Evolutionary conservation across 2,797 vertebrate genomes (phyloP).

Genomic region (Spinus pinus): DNA sequence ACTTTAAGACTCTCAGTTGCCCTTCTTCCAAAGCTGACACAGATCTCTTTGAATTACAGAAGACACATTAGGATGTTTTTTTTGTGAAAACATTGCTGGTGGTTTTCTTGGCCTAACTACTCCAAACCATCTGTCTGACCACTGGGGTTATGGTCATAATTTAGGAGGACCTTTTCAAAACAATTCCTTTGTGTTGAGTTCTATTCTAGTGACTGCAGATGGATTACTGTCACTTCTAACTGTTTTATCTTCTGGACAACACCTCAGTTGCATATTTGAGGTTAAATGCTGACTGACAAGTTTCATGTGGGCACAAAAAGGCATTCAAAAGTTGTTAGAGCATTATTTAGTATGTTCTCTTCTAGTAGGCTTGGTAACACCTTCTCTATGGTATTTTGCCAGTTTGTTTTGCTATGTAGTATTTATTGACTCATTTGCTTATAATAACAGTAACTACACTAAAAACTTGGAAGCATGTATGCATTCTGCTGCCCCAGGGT

Average conservation of each 20-base stretch:
- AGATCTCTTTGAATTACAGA: neutral
- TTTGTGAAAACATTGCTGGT: neutral
- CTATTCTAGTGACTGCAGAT: neutral
- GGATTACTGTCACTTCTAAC: neutral
- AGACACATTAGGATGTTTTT: neutral
- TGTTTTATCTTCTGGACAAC: neutral
- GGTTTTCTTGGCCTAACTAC: neutral
- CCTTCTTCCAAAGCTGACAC: neutral
- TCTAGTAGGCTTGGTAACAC: neutral
- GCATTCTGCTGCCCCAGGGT: neutral
- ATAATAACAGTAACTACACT: neutral
- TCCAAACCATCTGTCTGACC: neutral
- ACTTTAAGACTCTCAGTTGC: neutral
- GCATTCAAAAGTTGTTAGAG: neutral
- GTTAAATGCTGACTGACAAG: neutral
- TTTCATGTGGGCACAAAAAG: neutral
- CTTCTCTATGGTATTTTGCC: neutral
- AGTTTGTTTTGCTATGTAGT: neutral
- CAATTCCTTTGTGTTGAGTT: constrained; percentile 27
- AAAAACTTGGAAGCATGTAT: neutral
- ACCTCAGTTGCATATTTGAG: neutral
- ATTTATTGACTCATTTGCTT: neutral
- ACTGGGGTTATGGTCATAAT: neutral
- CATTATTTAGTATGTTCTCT: neutral
- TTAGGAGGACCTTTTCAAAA: constrained; percentile 13